Evolutionary conservation across 2,797 vertebrate species (phyloP).

Genomic region (Chaunax sp.): DNA sequence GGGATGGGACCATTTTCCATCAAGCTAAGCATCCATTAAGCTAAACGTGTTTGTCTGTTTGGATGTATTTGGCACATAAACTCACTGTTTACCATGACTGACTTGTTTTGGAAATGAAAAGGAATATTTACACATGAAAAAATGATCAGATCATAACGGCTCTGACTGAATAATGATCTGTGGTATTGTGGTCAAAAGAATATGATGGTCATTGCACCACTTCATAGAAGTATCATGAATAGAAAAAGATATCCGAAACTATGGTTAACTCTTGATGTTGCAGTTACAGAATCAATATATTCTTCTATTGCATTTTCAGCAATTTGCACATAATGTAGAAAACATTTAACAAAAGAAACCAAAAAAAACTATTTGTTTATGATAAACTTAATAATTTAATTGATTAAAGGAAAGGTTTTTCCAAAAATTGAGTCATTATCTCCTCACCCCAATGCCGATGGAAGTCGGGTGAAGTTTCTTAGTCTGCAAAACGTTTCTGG

Average conservation of each 20-base stretch:
- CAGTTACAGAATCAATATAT: constrained; percentile 51
- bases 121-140: constrained; percentile 30
- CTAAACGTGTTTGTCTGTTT: constrained; percentile 11
- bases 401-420: not conserved
- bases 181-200: constrained; percentile 31
- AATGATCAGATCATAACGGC: constrained; percentile 14
- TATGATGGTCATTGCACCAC: constrained; percentile 53
- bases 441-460: too few relatives aligned
- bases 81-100: constrained; percentile 12
- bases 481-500: too few relatives aligned
- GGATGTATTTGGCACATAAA: constrained; percentile 35
- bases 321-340: constrained; percentile 25
- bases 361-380: not conserved
- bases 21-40: constrained; percentile 8
- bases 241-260: constrained; percentile 48
- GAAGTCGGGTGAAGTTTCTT: too few relatives aligned
- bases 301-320: constrained; percentile 48
- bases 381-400: constrained; percentile 23
- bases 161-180: constrained; percentile 21
- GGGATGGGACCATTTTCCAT: not conserved
- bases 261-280: constrained; percentile 30
- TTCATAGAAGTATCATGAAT: constrained; percentile 74
- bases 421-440: too few relatives aligned
- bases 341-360: constrained; percentile 4
- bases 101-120: constrained; percentile 7